A percentile compares a stretch with the other conserved stretches of the same genome.
Evolutionary conservation across 2,113 vertebrate genomes (phyloP).

Genomic region (Peromyscus maniculatus): DNA sequence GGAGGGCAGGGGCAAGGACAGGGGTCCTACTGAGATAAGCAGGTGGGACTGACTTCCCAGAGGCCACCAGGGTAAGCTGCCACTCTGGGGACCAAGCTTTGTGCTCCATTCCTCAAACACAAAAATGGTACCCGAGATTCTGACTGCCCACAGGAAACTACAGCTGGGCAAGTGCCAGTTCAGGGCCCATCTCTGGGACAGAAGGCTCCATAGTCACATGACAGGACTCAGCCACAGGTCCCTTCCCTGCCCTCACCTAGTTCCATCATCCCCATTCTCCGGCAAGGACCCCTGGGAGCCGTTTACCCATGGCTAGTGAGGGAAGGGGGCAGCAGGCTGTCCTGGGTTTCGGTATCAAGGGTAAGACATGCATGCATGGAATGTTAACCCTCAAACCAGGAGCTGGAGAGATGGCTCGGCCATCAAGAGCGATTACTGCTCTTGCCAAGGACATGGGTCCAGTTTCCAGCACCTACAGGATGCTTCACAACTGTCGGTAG

Average conservation of each 20-base stretch:
- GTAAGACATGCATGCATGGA: background rate
- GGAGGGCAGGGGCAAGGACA: background rate
- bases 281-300: background rate
- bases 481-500: background rate
- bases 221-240: background rate
- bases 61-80: background rate
- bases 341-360: background rate
- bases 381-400: background rate
- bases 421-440: background rate
- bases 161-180: background rate
- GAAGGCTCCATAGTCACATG: background rate
- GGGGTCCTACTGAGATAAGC: background rate
- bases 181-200: background rate
- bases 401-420: background rate
- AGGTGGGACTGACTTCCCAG: rapidly evolving
- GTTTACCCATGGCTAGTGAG: background rate
- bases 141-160: background rate
- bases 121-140: background rate
- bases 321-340: rapidly evolving
- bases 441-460: background rate
- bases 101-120: background rate
- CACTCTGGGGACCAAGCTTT: background rate
- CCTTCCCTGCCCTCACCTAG: background rate
- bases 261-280: too few relatives aligned
- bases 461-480: background rate